Evolutionary conservation across 1,140 invertebrate species (phyloP), one percentile per base, ranked within the genome.

Genomic region (Scaptomyza pallida): DNA sequence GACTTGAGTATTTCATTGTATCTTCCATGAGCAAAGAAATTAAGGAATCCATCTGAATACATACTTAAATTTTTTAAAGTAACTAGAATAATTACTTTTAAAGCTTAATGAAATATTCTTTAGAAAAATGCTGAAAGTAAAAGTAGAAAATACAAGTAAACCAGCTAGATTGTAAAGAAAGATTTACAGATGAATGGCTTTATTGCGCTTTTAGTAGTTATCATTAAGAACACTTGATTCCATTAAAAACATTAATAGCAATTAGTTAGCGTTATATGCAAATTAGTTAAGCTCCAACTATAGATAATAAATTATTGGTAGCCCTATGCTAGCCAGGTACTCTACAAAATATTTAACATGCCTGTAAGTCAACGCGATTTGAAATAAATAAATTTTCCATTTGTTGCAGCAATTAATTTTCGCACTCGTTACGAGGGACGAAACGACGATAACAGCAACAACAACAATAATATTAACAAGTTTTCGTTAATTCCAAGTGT

Each of bases 371-470:
- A 59, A 37, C 45, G 57, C 44, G 30, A 67, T 69, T 37, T 47
- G 33, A 60, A 77, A 81, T 40, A 60, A 77, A 81, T 80, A 59
- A 77, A 72, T 83, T 73, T 85, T 77, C 60, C 64, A 62, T 65
- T 51, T 48, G 51, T 60, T 57, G 51, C 35, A 47, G 69, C 78
- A 82, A 82, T 82, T 82, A 82, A 82, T 82, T 82, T 78, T 74
- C 60, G 50, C 19, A 47, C 50, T 67, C 54, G 43, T 23, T 56
- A 19, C 60, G 51, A 56, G 35, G 43, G 51, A n/a, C 41, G 26
- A 15, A 35, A 30, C 44, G 37, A 16, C 37, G 26, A 21, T 12
- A 60, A 40, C 13, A 13, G 37, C 37, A 54, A 54, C 57, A 57
- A 51, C 37, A 26, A 47, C 6, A 61, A 33, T 15, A 15, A 45